phyloP scores from a whole-genome alignment of 2,113 vertebrate genomes.

The Malurus elegans region DNA sequence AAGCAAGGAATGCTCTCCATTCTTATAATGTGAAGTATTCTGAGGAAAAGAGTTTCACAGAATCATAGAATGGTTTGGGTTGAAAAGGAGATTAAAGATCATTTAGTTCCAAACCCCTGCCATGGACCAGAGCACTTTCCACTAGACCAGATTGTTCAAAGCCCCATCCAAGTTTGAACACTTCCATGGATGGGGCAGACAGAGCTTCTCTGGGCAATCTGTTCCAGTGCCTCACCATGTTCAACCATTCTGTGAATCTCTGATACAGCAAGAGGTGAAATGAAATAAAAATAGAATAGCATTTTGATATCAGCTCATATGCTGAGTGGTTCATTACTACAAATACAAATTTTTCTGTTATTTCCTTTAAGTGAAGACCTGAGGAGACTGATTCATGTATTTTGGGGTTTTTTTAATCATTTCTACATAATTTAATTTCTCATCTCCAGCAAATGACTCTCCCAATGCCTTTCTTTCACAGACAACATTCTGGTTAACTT shows the following conservation, averaged over 20 bases:
- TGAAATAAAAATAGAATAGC: not conserved
- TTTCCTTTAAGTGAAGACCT: not conserved
- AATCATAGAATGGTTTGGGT: not conserved
- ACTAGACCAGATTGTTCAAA: not conserved
- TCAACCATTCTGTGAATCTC: not conserved
- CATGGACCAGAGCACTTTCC: not conserved
- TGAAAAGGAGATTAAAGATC: not conserved
- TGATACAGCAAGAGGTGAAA: not conserved
- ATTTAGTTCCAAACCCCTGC: not conserved
- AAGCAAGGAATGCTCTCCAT: not conserved
- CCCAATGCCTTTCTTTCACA: not conserved
- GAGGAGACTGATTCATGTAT: not conserved
- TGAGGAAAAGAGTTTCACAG: not conserved
- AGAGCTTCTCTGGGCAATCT: not conserved
- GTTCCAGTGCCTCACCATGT: not conserved
- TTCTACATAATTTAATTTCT: not conserved
- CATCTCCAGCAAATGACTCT: rapidly evolving
- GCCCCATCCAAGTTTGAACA: too few species aligned
- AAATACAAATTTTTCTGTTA: not conserved
- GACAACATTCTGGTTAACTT: not conserved
- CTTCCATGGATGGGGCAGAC: not conserved
- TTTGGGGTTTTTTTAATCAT: not conserved
- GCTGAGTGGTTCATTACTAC: not conserved
- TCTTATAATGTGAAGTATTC: not conserved
- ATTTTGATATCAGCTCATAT: not conserved